Percentiles rank a stretch among this genome's conserved stretches.
phyloP scores from a whole-genome alignment of 2,113 vertebrate genomes.

The Rhinogobius similis region DNA sequence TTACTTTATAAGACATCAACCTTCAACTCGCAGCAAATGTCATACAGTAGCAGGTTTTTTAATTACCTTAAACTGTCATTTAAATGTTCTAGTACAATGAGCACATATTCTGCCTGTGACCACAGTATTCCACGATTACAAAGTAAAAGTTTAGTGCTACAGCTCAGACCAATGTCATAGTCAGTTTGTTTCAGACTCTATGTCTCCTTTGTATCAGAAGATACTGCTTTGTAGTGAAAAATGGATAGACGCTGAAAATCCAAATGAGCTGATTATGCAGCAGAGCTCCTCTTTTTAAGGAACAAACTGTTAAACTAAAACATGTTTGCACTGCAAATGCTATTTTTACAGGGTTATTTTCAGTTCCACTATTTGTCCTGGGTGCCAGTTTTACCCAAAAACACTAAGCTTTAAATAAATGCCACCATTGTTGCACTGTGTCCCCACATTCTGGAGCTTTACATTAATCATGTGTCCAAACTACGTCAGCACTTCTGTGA shows the following conservation, averaged over 20 bases:
- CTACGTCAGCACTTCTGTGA: conserved; percentile 58
- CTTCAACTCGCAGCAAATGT: background rate
- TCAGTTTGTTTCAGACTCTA: background rate
- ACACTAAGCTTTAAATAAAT: conserved; percentile 14
- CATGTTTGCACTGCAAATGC: conserved; percentile 27
- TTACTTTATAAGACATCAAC: background rate
- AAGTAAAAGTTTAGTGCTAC: background rate
- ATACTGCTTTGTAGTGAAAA: conserved; percentile 2
- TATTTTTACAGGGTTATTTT: conserved; percentile 22
- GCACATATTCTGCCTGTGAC: background rate
- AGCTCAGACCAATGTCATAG: background rate
- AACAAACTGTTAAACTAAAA: conserved; percentile 36
- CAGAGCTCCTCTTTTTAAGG: conserved; percentile 27
- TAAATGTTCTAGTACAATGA: no score
- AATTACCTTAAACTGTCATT: no score
- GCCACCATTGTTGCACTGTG: conserved; percentile 25
- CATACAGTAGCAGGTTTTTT: no score
- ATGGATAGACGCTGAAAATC: background rate
- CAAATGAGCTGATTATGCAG: conserved; percentile 56
- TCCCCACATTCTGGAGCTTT: conserved; percentile 42
- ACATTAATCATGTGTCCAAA: conserved; percentile 51
- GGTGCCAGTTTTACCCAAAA: conserved; percentile 9
- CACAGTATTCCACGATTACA: background rate
- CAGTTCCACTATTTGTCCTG: background rate
- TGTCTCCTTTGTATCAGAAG: background rate